A percentile compares a stretch with the other conserved stretches of the same genome.
These are phyloP conservation scores for Myotis brandtii DNA, from an alignment of 2,113 vertebrate species.

Conservation along the genomic window DNA sequence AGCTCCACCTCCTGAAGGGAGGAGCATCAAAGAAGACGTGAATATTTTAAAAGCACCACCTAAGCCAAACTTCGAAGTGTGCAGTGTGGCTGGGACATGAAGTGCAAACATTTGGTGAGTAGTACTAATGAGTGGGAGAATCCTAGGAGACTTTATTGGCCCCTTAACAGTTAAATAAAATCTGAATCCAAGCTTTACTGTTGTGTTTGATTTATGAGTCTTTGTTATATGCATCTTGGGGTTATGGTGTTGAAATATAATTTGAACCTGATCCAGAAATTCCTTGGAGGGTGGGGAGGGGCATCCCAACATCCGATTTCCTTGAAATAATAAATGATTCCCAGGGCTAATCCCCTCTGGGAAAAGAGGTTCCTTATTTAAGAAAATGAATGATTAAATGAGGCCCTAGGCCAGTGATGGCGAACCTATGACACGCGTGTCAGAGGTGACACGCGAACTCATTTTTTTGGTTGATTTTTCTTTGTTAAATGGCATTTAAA, in stretches of 20 bases:
- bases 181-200: not conserved
- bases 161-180: not conserved
- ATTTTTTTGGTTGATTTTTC: no score
- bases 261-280: not conserved
- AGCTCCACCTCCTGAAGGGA: not conserved
- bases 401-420: not conserved
- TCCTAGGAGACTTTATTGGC: not conserved
- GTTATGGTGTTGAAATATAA: not conserved
- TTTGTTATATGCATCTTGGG: not conserved
- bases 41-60: not conserved
- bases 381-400: not conserved
- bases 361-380: not conserved
- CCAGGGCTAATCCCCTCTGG: not conserved
- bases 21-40: not conserved
- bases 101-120: not conserved
- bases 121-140: not conserved
- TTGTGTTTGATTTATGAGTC: not conserved
- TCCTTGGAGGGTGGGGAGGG: not conserved
- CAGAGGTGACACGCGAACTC: no score
- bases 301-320: not conserved
- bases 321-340: not conserved
- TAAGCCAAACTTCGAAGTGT: not conserved
- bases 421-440: no score
- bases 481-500: no score
- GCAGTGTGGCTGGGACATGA: not conserved